Evolutionary conservation across 2,797 vertebrate genomes (phyloP).

Genomic region (Leucoraja ocellata): DNA sequence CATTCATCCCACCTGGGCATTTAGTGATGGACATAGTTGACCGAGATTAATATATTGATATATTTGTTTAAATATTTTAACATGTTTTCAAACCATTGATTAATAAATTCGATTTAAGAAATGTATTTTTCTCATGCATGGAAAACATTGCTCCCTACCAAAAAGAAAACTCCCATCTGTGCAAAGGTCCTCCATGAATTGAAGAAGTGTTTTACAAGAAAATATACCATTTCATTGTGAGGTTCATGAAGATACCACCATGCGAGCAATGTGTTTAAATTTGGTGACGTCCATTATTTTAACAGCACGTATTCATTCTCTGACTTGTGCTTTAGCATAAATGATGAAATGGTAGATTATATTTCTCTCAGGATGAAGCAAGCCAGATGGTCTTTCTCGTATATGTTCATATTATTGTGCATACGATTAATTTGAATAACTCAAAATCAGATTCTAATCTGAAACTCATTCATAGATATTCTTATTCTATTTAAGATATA

Average conservation of each 20-base stretch:
- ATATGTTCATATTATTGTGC: background rate
- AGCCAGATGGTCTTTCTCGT: background rate
- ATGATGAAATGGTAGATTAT: background rate
- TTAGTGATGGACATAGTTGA: too few species aligned
- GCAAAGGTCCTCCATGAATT: background rate
- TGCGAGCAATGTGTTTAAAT: background rate
- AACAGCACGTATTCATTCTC: background rate
- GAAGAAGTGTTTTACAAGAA: background rate
- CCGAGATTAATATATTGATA: too few species aligned
- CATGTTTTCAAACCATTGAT: too few species aligned
- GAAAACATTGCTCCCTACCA: background rate
- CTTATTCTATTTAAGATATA: background rate
- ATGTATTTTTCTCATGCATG: background rate
- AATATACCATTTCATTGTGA: background rate
- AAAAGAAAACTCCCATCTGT: background rate
- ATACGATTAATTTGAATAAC: background rate
- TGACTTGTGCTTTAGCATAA: background rate
- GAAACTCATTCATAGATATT: background rate
- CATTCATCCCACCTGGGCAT: too few species aligned
- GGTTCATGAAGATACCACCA: background rate
- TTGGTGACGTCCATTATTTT: background rate
- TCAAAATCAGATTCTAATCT: background rate
- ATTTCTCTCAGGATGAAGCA: background rate
- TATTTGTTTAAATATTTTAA: too few species aligned
- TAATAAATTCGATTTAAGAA: too few species aligned